Evolutionary conservation across 2,113 vertebrate genomes (phyloP), one percentile per base, ranked within the genome.

Genomic region (Syngnathus floridae): DNA sequence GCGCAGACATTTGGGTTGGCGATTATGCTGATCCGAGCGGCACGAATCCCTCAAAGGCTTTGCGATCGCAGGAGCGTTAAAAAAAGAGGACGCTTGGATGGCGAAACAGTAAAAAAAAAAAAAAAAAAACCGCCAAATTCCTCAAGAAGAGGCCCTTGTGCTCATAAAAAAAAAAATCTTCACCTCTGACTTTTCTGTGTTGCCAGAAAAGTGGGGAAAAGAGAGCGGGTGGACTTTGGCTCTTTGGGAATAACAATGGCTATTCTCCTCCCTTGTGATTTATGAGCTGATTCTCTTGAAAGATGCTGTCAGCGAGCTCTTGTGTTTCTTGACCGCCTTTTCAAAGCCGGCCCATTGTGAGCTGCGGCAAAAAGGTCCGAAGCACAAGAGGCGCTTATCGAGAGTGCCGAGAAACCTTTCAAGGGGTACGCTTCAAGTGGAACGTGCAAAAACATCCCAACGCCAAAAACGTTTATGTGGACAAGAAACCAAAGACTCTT

Each of bases 221-320:
- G 22, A 72, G 69, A 72, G 63, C 75, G 65, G 84, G 73, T 69
- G 76, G 65, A 70, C 73, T 82, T 84, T 69, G 80, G 86, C 84
- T 83, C 88, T 87, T 38, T 31, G 72, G 74, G 13, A 69, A 79
- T 31, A 84, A 91, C 91, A 92, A 92, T 91, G 78, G 52, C 89
- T 59, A 90, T 90, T 90, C 86, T 91, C 71, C 79, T 81, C 77
- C 43, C 63, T 88, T 92, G 90, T 91, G 91, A 92, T 92, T 92
- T 92, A 91, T 91, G 90, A 89, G 90, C 86, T 89, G 76, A 85
- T 77, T 80, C 90, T 91, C 85, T 83, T 77, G 22, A 86, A 84
- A 84, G 84, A 79, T 87, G 80, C 88, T 55, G 75, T 89, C 86
- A 84, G 87, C 88, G 89, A 63, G 71, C 77, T 80, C 83, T 69